Percentiles rank a stretch among this genome's conserved stretches.
Conservation (phyloP, 2,888 invertebrate genomes). For the Conomelus anceps region DNA sequence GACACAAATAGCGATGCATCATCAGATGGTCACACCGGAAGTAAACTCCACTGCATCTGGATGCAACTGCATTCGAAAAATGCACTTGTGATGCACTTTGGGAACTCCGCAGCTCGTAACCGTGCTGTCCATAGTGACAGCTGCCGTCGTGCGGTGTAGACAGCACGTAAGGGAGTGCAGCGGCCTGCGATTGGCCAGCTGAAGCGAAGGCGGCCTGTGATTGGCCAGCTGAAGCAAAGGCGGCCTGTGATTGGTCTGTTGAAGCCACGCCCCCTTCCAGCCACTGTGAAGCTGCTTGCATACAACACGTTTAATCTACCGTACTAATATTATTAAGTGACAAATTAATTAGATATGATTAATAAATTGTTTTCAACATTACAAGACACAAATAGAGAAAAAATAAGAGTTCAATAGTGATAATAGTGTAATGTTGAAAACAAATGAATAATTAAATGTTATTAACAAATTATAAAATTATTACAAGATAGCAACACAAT, state of each 20-base stretch:
- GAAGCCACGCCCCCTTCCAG: background rate
- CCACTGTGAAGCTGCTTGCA: background rate
- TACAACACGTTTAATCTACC: background rate
- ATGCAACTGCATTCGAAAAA: slow-evolving; percentile 33
- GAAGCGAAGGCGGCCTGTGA: background rate
- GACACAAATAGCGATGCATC: slow-evolving; percentile 38
- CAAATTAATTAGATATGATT: no score
- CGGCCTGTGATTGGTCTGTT: background rate
- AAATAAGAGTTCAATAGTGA: no score
- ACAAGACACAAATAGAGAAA: no score
- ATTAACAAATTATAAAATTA: no score
- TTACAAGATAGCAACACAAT: no score
- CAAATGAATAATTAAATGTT: no score
- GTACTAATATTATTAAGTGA: no score
- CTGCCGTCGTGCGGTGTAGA: background rate
- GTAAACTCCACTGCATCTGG: slow-evolving; percentile 37
- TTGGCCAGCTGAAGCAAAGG: background rate
- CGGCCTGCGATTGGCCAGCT: background rate
- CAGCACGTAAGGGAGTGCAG: background rate
- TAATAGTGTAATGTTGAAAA: no score
- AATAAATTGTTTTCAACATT: no score
- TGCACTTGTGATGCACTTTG: no score
- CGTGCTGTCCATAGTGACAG: background rate
- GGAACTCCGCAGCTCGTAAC: background rate
- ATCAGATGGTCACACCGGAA: slow-evolving; percentile 37